These are phyloP conservation scores for Ophiothrix spiculata DNA, from an alignment of 35 echinoderm and acorn worm species.

Conservation along the genomic window DNA sequence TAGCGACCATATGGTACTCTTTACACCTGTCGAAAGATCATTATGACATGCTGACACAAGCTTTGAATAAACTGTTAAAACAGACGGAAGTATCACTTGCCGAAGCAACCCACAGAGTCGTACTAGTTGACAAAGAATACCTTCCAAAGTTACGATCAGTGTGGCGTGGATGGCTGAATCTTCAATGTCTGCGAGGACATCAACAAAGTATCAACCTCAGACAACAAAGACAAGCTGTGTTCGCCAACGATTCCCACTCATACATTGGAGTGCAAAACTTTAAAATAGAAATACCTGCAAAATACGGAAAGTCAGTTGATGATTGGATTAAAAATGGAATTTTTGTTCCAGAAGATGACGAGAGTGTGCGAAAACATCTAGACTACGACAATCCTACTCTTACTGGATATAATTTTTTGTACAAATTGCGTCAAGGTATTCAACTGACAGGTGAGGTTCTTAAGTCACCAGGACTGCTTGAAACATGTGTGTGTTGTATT, in stretches of 20 bases:
- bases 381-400: conserved; percentile 35
- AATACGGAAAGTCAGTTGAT: not conserved
- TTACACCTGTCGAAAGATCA: conserved; percentile 24
- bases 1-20: conserved; percentile 46
- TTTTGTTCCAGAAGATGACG: not conserved
- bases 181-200: conserved; percentile 11
- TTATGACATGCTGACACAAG: conserved; percentile 29
- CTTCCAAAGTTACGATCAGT: conserved; percentile 6
- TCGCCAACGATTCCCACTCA: not conserved
- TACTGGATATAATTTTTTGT: not conserved
- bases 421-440: not conserved
- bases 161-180: conserved; percentile 28
- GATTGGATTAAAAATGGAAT: conserved; percentile 13
- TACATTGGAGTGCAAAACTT: too few species aligned
- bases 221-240: conserved; percentile 13
- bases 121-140: not conserved
- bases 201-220: not conserved
- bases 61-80: too few species aligned
- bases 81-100: not conserved
- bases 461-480: too few species aligned
- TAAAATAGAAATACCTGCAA: not conserved
- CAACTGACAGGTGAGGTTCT: not conserved
- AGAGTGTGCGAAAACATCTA: not conserved
- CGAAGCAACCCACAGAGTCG: conserved; percentile 3
- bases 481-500: not conserved